Percentiles rank a stretch among this genome's conserved stretches.
Conservation (phyloP, 1,140 invertebrate genomes). For the Halyomorpha halys region DNA sequence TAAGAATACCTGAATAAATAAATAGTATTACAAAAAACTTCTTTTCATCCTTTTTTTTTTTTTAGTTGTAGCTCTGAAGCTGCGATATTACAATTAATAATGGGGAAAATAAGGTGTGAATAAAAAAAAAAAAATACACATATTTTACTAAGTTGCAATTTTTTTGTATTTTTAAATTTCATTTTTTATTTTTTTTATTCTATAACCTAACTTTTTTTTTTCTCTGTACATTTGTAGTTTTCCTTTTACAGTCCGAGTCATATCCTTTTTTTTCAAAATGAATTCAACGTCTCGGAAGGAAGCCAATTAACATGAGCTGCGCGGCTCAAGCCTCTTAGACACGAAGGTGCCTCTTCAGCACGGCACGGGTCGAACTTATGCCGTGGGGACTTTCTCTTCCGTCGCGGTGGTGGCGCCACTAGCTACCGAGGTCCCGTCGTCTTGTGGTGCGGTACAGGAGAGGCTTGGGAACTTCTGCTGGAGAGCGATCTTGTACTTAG, state of each 20-base stretch:
- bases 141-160: conserved; percentile 2
- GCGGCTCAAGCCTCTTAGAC: background rate
- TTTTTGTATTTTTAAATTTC: background rate
- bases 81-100: too few species aligned
- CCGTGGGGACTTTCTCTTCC: conserved; percentile 28
- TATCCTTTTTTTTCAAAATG: background rate
- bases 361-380: conserved; percentile 20
- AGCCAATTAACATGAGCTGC: background rate
- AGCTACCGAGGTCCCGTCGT: conserved; percentile 23
- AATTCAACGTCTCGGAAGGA: background rate
- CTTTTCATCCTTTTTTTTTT: too few species aligned
- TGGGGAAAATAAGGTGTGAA: too few species aligned
- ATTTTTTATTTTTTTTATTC: conserved; percentile 1
- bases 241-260: background rate
- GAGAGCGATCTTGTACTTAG: conserved; percentile 60
- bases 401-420: conserved; percentile 30
- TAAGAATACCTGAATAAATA: too few species aligned
- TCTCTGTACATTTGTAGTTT: background rate
- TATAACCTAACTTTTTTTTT: background rate
- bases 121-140: too few species aligned
- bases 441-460: conserved; percentile 27
- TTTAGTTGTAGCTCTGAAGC: too few species aligned
- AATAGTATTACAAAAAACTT: too few species aligned
- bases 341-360: background rate
- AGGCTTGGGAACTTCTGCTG: conserved; percentile 53